phyloP scores from a whole-genome alignment of 2,888 invertebrate genomes.

The Eupithecia abbreviata region DNA sequence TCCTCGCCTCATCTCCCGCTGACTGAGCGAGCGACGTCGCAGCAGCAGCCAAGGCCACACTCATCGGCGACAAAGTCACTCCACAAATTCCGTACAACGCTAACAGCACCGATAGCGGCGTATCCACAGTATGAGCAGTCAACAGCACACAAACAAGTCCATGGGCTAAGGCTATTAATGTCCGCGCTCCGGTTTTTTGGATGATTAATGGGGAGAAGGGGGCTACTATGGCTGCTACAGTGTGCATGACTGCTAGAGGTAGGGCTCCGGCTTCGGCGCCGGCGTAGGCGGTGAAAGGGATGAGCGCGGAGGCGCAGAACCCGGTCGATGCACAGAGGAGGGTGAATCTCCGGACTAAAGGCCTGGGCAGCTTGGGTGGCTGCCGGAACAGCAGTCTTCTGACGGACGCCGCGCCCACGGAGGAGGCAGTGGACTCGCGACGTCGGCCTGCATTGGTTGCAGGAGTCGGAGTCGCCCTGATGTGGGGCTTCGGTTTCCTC shows the following conservation, averaged over 20 bases:
- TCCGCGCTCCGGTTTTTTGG: slow-evolving; percentile 71
- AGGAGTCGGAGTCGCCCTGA: slow-evolving; percentile 54
- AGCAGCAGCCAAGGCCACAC: slow-evolving; percentile 82
- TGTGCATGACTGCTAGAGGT: slow-evolving; percentile 85
- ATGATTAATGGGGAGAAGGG: slow-evolving; percentile 76
- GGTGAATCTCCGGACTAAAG: slow-evolving; percentile 77
- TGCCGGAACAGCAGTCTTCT: slow-evolving; percentile 86
- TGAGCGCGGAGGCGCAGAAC: slow-evolving; percentile 85
- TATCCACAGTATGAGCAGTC: slow-evolving; percentile 80
- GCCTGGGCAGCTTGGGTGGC: slow-evolving; percentile 77
- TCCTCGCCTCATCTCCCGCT: slow-evolving; percentile 72
- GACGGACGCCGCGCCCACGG: slow-evolving; percentile 90
- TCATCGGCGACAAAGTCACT: slow-evolving; percentile 82
- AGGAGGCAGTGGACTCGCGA: slow-evolving; percentile 88
- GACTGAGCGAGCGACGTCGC: slow-evolving; percentile 84
- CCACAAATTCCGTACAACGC: slow-evolving; percentile 81
- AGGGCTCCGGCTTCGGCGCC: slow-evolving; percentile 85
- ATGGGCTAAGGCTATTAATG: slow-evolving; percentile 79
- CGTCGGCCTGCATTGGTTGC: slow-evolving; percentile 69
- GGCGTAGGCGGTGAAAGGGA: slow-evolving; percentile 83
- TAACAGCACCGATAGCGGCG: slow-evolving; percentile 68
- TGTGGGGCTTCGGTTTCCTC: slow-evolving; percentile 68
- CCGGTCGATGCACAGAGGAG: slow-evolving; percentile 85
- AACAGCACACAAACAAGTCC: slow-evolving; percentile 84
- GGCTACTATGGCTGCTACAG: slow-evolving; percentile 84